Conservation (phyloP, 2,797 vertebrate genomes). For the Tapera naevia region DNA sequence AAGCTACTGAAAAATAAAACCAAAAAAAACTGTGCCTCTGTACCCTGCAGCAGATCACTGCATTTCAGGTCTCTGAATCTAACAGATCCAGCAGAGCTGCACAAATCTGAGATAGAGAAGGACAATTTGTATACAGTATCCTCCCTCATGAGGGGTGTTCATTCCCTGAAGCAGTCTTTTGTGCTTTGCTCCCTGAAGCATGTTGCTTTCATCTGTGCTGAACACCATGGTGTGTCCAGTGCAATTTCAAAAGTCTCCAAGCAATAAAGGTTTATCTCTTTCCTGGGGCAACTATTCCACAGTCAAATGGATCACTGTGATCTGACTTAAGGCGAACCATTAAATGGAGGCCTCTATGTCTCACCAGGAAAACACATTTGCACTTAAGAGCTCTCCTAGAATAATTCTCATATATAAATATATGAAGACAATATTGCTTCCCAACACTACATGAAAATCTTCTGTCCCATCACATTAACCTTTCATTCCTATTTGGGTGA, state of each 20-base stretch:
- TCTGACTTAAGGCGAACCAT: not conserved
- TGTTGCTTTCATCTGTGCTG: not conserved
- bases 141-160: rapidly evolving
- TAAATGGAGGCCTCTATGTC: not conserved
- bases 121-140: not conserved
- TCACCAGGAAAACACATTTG: not conserved
- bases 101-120: not conserved
- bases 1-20: not conserved
- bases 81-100: not conserved
- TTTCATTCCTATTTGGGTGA: not conserved
- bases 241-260: conserved; percentile 1
- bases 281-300: not conserved
- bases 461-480: not conserved
- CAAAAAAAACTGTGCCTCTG: not conserved
- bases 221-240: not conserved
- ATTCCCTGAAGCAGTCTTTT: not conserved
- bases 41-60: not conserved
- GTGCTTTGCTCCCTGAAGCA: not conserved
- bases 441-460: not conserved
- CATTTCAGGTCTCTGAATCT: not conserved
- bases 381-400: not conserved
- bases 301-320: not conserved
- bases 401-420: not conserved
- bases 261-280: conserved; percentile 30
- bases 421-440: rapidly evolving